Evolutionary conservation across 1,140 invertebrate species (phyloP), one percentile per base, ranked within the genome.

Genomic region (Euwallacea fornicatus): DNA sequence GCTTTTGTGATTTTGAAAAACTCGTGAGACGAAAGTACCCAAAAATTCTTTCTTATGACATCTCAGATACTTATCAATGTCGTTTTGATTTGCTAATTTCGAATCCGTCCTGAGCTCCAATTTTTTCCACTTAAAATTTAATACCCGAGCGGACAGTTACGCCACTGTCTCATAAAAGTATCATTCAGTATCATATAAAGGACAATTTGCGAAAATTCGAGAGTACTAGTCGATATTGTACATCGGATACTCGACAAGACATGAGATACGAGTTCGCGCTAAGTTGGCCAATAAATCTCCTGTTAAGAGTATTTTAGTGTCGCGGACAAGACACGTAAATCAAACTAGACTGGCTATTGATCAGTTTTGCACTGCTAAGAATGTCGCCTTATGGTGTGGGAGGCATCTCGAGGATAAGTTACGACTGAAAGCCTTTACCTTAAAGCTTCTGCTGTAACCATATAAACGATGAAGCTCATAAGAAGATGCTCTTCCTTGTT

Each of bases 221-320:
- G 60, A 69, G 62, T 69, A 69, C 54, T 69, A 69, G 67, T 69
- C 67, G 67, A 69, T 69, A 69, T 62, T 70, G 63, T 71, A 71
- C 69, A 71, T 71, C 69, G 56, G 62, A 71, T 66, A 71, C 69
- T 71, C 69, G 55, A 65, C 66, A 55, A 47, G 69, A 41, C 55
- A 47, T 71, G 69, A 71, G 69, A 71, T 71, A 71, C 69, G 69
- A 61, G 69, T 66, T 71, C 69, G 63, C 69, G 63, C 69, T 60
- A 66, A 66, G 61, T 71, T 61, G 69, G 10, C 55, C 55, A 60
- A 71, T 71, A 71, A 71, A 71, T 71, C 69, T 71, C 56, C 21
- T 15, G 62, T 66, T 71, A 71, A 71, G 69, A 71, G 69, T 71
- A 71, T 71, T 71, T 71, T 71, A 71, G 69, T 71, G 69, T 71